These are phyloP conservation scores for Lates japonicus DNA, from an alignment of 2,797 vertebrate species.

Conservation along the genomic window DNA sequence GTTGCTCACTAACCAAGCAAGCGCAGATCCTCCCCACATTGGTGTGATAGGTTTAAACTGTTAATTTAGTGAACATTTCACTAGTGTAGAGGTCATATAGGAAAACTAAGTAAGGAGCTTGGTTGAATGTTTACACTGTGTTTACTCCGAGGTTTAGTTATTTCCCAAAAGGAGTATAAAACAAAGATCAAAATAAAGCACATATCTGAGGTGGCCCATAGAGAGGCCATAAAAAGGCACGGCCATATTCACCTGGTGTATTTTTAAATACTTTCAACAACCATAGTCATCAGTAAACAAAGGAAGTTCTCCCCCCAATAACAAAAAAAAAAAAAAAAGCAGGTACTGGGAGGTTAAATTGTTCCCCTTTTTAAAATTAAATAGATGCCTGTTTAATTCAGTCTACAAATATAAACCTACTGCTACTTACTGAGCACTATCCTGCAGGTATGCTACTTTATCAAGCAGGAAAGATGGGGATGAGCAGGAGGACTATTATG, in stretches of 20 bases:
- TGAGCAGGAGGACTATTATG: not conserved
- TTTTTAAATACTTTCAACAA: not conserved
- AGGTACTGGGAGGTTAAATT: no score
- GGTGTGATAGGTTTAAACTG: conserved; percentile 29
- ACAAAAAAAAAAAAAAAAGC: no score
- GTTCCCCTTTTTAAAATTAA: not conserved
- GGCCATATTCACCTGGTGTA: not conserved
- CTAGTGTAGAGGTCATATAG: not conserved
- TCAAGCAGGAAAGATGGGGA: not conserved
- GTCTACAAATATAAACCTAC: not conserved
- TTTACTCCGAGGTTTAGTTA: conserved; percentile 11
- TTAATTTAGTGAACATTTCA: conserved; percentile 23
- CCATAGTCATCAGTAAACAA: not conserved
- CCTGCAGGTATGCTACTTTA: not conserved
- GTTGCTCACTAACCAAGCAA: conserved; percentile 13
- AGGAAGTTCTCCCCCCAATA: not conserved
- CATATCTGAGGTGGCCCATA: not conserved
- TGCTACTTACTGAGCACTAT: not conserved
- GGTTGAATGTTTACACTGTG: not conserved
- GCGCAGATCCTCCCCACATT: conserved; percentile 36
- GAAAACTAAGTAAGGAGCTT: not conserved
- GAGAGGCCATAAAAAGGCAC: not conserved
- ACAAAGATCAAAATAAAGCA: conserved; percentile 22
- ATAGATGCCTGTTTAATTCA: not conserved
- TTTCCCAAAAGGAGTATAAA: not conserved